Percentiles rank a stretch among this genome's conserved stretches.
phyloP scores from a whole-genome alignment of 2,113 vertebrate genomes.

The Indicator indicator region DNA sequence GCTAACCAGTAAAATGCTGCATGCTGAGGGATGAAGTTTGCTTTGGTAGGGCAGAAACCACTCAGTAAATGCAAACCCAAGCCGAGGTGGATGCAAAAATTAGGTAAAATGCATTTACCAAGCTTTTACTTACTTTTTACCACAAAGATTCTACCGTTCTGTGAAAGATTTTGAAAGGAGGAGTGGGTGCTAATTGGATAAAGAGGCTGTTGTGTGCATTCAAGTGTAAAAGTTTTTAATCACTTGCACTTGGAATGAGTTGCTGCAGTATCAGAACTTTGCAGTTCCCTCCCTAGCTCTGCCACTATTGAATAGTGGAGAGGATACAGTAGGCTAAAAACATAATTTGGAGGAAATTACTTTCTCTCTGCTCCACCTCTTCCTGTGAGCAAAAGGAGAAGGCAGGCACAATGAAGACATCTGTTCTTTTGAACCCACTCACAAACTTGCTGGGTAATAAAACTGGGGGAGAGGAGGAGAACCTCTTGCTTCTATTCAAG shows the following conservation, averaged over 20 bases:
- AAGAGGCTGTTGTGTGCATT: background rate
- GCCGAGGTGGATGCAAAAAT: background rate
- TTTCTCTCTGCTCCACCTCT: slow-evolving; percentile 35
- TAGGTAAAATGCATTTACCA: background rate
- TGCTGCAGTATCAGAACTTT: background rate
- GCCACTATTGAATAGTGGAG: background rate
- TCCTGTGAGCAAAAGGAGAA: slow-evolving; percentile 21
- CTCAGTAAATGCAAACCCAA: background rate
- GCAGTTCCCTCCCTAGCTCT: background rate
- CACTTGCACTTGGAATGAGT: background rate
- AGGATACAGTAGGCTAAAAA: slow-evolving; percentile 21
- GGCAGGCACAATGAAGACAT: slow-evolving; percentile 58
- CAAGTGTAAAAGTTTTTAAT: background rate
- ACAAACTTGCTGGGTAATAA: slow-evolving; percentile 22
- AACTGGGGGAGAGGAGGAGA: slow-evolving; percentile 2
- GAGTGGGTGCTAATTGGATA: background rate
- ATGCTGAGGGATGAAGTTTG: background rate
- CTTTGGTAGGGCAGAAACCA: background rate
- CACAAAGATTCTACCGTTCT: background rate
- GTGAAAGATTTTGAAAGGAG: background rate
- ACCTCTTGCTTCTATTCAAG: background rate
- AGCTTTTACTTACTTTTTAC: background rate
- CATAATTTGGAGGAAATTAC: slow-evolving; percentile 1
- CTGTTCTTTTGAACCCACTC: slow-evolving; percentile 60
- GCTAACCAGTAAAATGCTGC: background rate